These are phyloP conservation scores for Chionis minor DNA, from an alignment of 2,113 vertebrate species.

Conservation along the genomic window DNA sequence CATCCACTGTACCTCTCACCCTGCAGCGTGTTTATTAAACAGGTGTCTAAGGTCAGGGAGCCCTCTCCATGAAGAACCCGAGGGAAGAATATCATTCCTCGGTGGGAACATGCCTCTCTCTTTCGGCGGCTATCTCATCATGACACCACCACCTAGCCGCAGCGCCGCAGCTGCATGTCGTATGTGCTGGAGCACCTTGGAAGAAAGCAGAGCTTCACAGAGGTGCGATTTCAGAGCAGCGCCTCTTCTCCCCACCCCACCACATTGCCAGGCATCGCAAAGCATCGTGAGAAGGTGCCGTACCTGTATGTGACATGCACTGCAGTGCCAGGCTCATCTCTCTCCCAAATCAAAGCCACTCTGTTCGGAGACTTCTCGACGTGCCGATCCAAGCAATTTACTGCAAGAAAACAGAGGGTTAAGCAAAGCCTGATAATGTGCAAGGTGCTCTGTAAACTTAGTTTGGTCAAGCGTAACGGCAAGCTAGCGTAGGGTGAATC, in stretches of 20 bases:
- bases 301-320: conserved; percentile 91
- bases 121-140: neutral
- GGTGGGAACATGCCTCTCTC: neutral
- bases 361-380: conserved; percentile 81
- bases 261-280: neutral
- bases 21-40: neutral
- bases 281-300: neutral
- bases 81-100: neutral
- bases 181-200: neutral
- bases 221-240: neutral
- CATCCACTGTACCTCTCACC: neutral
- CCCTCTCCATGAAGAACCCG: neutral
- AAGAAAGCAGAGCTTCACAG: neutral
- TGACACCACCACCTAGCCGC: neutral
- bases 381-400: conserved; percentile 93
- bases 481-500: neutral
- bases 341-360: conserved; percentile 94
- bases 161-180: rapidly evolving
- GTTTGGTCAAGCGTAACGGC: neutral
- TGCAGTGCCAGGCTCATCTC: conserved; percentile 89
- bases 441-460: neutral
- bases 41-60: neutral
- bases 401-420: conserved; percentile 72
- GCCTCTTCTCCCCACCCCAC: neutral
- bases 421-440: neutral